Evolutionary conservation across 2,113 vertebrate species (phyloP).

Genomic region (Plestiodon gilberti): DNA sequence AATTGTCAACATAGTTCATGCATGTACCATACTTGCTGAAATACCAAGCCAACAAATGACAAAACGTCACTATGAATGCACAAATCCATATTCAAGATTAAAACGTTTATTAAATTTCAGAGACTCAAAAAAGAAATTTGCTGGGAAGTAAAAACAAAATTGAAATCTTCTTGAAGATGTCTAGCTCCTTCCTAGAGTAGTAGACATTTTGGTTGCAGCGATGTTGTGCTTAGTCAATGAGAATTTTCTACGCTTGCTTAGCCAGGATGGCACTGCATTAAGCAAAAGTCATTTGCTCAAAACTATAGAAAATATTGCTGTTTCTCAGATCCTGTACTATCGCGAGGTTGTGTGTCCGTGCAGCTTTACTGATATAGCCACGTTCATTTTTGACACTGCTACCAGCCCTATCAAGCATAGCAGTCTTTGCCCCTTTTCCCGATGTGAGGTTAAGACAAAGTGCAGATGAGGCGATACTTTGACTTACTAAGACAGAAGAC

Average conservation of each 20-base stretch:
- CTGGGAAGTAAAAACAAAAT: background rate
- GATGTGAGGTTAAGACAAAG: background rate
- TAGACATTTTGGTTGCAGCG: background rate
- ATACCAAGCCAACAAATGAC: background rate
- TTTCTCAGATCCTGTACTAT: too few relatives aligned
- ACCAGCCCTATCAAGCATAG: background rate
- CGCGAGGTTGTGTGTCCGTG: too few relatives aligned
- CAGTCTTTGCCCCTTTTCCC: background rate
- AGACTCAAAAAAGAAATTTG: background rate
- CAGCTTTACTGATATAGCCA: too few relatives aligned
- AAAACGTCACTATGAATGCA: slow-evolving; percentile 4
- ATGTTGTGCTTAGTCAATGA: background rate
- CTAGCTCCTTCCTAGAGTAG: background rate
- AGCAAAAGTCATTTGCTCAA: background rate
- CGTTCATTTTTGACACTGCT: background rate
- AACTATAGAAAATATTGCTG: background rate
- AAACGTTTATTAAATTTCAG: background rate
- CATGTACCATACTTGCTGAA: background rate
- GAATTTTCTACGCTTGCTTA: background rate
- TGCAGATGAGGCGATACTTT: background rate
- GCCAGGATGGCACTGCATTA: background rate
- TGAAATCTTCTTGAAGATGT: background rate
- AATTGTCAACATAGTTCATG: background rate
- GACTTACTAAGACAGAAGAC: background rate
- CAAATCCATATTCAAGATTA: background rate